Evolutionary conservation across 2,888 invertebrate genomes (phyloP), one percentile per base, ranked within the genome.

Genomic region (Augochlorella aurata): DNA sequence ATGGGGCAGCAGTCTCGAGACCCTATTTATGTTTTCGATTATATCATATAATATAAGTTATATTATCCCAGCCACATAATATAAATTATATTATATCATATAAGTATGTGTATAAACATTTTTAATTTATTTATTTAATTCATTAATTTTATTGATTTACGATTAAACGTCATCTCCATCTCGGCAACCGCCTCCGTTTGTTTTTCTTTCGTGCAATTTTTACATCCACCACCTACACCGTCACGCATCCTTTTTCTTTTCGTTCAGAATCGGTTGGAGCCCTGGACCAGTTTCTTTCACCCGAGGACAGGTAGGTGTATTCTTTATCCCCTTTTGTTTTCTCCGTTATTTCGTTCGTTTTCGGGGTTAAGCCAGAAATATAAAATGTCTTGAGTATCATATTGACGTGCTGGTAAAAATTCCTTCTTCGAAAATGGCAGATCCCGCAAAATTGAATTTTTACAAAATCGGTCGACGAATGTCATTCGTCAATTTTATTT

Each of bases 101-200:
- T 89, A 89, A 84, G 88, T 90, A 90, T 91, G 90, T 92, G 91
- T 92, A 92, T 92, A 92, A 90, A 91, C 93, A 92, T 92, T 92
- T 92, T 92, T 93, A 93, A 93, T 93, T 93, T 93, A 93, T 93
- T 93, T 93, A 93, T 93, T 93, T 93, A 93, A 93, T 92, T 93
- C 90, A 92, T 92, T 93, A 92, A 93, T 93, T 93, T 93, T 93
- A 93, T 93, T 93, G 92, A 93, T 93, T 93, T 92, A 93, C 89
- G 91, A 93, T 93, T 93, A 93, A 93, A 93, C 89, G 89, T 91
- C 92, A 92, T 90, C 91, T 89, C 89, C 91, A 92, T 88, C 91
- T 91, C 88, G 91, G 90, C 89, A 90, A 89, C 38, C 69, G 75
- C 67, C 74, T 85, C 81, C 86, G 79, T 83, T 85, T 79, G 2